These are phyloP conservation scores for Macquaria australasica DNA, from an alignment of 2,113 vertebrate species.

Conservation along the genomic window DNA sequence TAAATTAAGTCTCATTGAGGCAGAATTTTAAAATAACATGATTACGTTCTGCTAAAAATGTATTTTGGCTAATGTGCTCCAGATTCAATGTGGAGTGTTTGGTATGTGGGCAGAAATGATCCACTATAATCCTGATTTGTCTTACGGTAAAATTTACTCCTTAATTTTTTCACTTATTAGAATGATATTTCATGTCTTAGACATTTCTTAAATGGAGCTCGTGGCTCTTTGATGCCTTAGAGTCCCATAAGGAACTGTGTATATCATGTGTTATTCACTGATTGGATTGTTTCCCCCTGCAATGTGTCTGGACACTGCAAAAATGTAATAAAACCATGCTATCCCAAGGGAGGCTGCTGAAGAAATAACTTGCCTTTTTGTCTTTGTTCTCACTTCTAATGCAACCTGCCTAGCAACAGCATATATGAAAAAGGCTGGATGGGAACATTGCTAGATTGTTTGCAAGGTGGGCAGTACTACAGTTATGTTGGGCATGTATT, in stretches of 20 bases:
- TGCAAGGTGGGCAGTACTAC: background rate
- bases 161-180: constrained; percentile 44
- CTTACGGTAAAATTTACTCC: constrained; percentile 32
- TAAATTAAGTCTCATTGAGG: constrained; percentile 68
- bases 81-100: constrained; percentile 59
- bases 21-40: constrained; percentile 43
- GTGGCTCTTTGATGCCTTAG: constrained; percentile 53
- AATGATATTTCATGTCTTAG: constrained; percentile 60
- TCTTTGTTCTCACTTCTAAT: constrained; percentile 21
- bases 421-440: background rate
- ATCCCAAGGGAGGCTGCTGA: constrained; percentile 69
- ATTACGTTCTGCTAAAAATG: constrained; percentile 19
- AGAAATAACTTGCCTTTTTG: constrained; percentile 29
- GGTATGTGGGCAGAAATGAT: constrained; percentile 54
- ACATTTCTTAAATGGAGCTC: constrained; percentile 60
- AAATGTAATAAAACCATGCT: constrained; percentile 77
- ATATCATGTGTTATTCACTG: constrained; percentile 71
- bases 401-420: background rate
- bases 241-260: constrained; percentile 66
- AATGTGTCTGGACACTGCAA: constrained; percentile 77
- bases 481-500: background rate
- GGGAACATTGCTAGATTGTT: background rate
- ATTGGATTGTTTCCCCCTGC: constrained; percentile 74
- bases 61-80: constrained; percentile 52
- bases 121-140: constrained; percentile 64